These are phyloP conservation scores for Antigone vipio DNA, from an alignment of 2,113 vertebrate species.

Conservation along the genomic window DNA sequence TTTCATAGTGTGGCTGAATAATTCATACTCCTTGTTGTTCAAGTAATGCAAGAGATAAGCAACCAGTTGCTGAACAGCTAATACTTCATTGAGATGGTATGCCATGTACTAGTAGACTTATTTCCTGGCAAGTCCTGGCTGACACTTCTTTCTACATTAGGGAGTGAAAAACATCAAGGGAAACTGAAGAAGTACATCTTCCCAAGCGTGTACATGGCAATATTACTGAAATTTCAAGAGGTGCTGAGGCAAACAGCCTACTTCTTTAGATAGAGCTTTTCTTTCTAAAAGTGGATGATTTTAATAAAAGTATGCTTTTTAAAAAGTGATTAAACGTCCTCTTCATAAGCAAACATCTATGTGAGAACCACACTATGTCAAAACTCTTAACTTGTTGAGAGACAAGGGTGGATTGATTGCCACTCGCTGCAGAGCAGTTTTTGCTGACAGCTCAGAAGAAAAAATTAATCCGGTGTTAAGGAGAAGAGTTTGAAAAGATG, in stretches of 20 bases:
- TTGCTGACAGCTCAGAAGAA: conserved; percentile 36
- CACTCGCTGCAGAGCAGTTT: conserved; percentile 6
- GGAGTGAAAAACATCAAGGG: conserved; percentile 19
- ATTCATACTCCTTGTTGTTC: conserved; percentile 6
- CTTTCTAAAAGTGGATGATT: conserved; percentile 8
- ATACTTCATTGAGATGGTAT: not conserved
- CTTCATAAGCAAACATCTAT: conserved; percentile 14
- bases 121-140: not conserved
- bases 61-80: not conserved
- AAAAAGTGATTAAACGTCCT: not conserved
- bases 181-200: not conserved
- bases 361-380: not conserved
- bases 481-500: conserved; percentile 16
- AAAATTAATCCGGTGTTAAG: not conserved
- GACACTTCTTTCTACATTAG: not conserved
- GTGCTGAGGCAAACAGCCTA: conserved; percentile 15
- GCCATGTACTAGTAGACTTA: not conserved
- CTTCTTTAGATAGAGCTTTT: not conserved
- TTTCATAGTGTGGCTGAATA: conserved; percentile 6
- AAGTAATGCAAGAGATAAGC: not conserved
- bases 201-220: not conserved
- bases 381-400: conserved; percentile 42
- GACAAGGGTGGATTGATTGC: conserved; percentile 56
- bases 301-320: not conserved
- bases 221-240: conserved; percentile 25